Conservation (phyloP, 2,888 invertebrate species). For the Hypsopygia costalis region DNA sequence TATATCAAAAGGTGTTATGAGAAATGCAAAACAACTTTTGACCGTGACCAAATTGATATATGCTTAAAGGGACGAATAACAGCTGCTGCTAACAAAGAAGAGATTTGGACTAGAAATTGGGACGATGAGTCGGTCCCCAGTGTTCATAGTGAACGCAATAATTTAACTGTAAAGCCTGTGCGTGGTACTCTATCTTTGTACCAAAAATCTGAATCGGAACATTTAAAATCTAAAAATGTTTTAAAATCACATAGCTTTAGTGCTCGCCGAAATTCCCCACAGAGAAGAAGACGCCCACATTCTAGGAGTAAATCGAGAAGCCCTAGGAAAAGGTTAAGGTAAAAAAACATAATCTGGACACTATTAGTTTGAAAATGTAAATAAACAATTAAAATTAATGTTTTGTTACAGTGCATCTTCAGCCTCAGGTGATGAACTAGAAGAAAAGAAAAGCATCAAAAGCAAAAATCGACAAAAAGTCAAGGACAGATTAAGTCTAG, state of each 20-base stretch:
- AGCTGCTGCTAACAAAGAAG: constrained; percentile 92
- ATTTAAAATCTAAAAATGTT: constrained; percentile 38
- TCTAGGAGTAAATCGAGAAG: constrained; percentile 69
- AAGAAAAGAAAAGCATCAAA: constrained; percentile 67
- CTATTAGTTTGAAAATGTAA: not conserved
- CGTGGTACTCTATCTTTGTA: constrained; percentile 79
- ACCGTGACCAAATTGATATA: constrained; percentile 96
- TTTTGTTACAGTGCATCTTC: constrained; percentile 69
- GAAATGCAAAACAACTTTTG: constrained; percentile 92
- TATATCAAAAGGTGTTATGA: constrained; percentile 96
- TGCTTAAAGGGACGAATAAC: constrained; percentile 97
- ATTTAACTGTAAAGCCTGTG: constrained; percentile 82
- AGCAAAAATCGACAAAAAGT: constrained; percentile 73
- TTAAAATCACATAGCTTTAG: constrained; percentile 36
- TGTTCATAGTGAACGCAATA: constrained; percentile 89
- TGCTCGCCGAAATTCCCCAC: constrained; percentile 53
- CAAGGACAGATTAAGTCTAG: constrained; percentile 78
- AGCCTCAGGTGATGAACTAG: constrained; percentile 75
- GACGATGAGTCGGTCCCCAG: constrained; percentile 95
- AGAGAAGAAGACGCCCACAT: constrained; percentile 51
- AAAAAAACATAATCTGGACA: constrained; percentile 14
- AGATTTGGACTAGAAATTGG: constrained; percentile 96
- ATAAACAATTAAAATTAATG: no score
- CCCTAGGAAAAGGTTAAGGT: constrained; percentile 75
- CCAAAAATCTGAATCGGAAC: constrained; percentile 72